Base-by-base conservation (phyloP, 1,140 invertebrate species). In the Trialeurodes vaporariorum region DNA sequence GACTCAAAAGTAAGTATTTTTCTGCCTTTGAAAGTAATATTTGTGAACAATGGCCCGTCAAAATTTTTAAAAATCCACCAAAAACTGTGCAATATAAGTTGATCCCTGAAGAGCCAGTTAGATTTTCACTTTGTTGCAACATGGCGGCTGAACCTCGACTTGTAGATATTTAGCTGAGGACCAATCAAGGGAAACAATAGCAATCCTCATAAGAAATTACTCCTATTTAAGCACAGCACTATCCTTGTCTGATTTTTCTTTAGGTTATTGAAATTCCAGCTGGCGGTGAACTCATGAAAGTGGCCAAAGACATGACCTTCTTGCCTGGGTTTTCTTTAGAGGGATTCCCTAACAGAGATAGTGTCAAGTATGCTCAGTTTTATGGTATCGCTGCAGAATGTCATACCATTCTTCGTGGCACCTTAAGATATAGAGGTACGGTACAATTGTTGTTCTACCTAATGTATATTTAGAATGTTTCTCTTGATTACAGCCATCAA, bases 291-390 rank as follows among this genome's bases (percentile, higher is more conserved):
- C 79, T 99, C 1, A 88, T 99, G 86, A 88, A 93, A 0, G 80
- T 83, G 0, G 84, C 87, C 0, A 82, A 87, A 60, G 81, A 86
- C 1, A 80, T 98, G 23, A 85, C 95, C 73, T 99, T 98, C 75
- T 79, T 99, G 58, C 96, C 96, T 0, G 97, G 96, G 2, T 98
- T 99, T 75, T 92, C 93, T 25, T 81, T 99, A 22, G 96, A 99
- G 82, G 96, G 94, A 9, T 95, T 83, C 83, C 94, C 91, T 0
- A 99, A 99, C 81, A 82, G 97, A 69, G 96, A 99, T 75, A 98
- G 95, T 61, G 93, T 91, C 0, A 82, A 86, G 13, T 99, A 99
- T 76, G 84, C 85, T 1, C 83, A 91, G 24, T 80, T 94, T 0
- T 99, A 99, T 76, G 93, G 91, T 1, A 87, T 93, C 59, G 81